phyloP scores from a whole-genome alignment of 2,797 vertebrate genomes.

The Phataginus tetradactyla region DNA sequence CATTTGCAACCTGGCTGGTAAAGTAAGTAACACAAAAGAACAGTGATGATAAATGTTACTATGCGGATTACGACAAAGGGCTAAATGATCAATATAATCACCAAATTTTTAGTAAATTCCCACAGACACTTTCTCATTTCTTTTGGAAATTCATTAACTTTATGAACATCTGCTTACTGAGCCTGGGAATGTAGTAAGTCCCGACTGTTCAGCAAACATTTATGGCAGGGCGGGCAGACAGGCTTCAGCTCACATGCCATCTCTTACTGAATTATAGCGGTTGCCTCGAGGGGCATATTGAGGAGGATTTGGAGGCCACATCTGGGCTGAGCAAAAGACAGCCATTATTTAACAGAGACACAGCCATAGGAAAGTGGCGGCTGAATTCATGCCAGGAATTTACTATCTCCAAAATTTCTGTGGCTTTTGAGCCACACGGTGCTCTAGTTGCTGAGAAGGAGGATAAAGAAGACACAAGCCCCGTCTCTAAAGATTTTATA shows the following conservation, averaged over 20 bases:
- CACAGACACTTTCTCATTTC: conserved; percentile 1
- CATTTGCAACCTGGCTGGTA: conserved; percentile 7
- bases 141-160: conserved; percentile 63
- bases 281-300: not conserved
- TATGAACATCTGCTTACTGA: conserved; percentile 50
- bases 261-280: conserved; percentile 36
- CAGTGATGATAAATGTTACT: conserved; percentile 19
- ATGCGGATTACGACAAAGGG: not conserved
- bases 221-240: not conserved
- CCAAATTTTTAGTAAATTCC: conserved; percentile 26
- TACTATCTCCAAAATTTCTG: conserved; percentile 37
- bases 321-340: conserved; percentile 30
- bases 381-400: not conserved
- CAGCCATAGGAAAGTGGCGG: not conserved
- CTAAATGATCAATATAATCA: not conserved
- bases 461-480: not conserved
- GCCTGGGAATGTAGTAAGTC: conserved; percentile 51
- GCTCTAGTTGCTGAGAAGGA: not conserved
- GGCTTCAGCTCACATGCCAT: not conserved
- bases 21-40: not conserved
- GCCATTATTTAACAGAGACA: not conserved
- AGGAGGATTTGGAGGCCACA: conserved; percentile 25
- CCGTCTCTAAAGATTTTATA: not conserved
- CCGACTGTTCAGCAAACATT: conserved; percentile 26
- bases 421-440: not conserved